phyloP scores from a whole-genome alignment of 2,888 invertebrate genomes.

The Caenorhabditis virilis region DNA sequence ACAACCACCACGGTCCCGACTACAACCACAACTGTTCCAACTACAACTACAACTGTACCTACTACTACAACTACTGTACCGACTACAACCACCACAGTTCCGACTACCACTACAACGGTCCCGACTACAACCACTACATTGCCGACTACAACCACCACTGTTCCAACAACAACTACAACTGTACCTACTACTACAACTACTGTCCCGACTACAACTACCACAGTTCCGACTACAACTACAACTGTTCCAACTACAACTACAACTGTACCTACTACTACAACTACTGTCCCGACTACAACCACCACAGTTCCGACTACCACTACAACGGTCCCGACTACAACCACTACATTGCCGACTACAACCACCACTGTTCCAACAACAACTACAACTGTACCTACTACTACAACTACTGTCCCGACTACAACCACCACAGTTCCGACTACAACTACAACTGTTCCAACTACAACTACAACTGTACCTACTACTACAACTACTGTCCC shows the following conservation, averaged over 20 bases:
- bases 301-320: constrained; percentile 1
- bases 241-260: constrained; percentile 7
- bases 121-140: constrained; percentile 11
- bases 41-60: neutral
- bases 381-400: constrained; percentile 3
- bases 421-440: constrained; percentile 5
- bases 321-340: neutral
- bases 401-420: constrained; percentile 3
- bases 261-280: constrained; percentile 3
- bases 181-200: constrained; percentile 1
- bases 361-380: constrained; percentile 12
- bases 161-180: constrained; percentile 4
- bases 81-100: constrained; percentile 11
- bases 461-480: constrained; percentile 4
- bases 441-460: constrained; percentile 9
- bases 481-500: constrained; percentile 3
- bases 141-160: constrained; percentile 11
- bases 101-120: constrained; percentile 5
- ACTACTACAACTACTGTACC: neutral
- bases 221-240: constrained; percentile 5
- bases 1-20: neutral
- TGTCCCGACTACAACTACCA: constrained; percentile 8
- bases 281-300: neutral
- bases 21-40: neutral
- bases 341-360: neutral